Evolutionary conservation across 2,888 invertebrate species (phyloP), one percentile per base, ranked within the genome.

Genomic region (Scaeva pyrastri): DNA sequence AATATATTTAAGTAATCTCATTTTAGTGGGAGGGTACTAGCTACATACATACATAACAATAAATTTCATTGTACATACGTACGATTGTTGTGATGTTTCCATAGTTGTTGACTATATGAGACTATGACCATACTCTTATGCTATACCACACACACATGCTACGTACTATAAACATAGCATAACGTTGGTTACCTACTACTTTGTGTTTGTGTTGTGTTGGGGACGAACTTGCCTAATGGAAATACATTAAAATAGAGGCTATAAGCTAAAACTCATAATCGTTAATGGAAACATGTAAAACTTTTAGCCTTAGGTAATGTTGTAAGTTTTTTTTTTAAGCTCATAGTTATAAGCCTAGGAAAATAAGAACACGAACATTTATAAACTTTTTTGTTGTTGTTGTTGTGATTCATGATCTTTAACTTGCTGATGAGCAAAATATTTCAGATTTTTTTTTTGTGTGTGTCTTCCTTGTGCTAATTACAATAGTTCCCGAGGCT

Each of bases 231-330:
- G 19, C 11, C 26, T 60, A 66, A 82, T 72, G 56, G 72, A 72
- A 68, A 50, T 26, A 39, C 64, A 45, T 82, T 72, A 72, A 68
- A 72, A 50, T 73, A 48, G 43, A 72, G 43, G 66, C 71, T 76
- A 58, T 71, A 72, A 82, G 58, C 71, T 50, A 43, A 60, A 66
- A 50, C 52, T 55, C 60, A 68, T 73, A 73, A 83, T 52, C 12
- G 50, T 82, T 45, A 77, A 58, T 52, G 50, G 19, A 43, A 62
- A 66, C 43, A 50, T 52, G 58, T 43, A 31, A 58, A 74, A 68
- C 52, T 73, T 73, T 74, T 48, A 36, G 64, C 31, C 48, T 26
- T 21, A 36, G 48, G 23, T 64, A 48, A 48, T 66, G 64, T 66
- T 31, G 31, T 66, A 31, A 36, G 19, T 2, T 66, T 43, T 31